These are phyloP conservation scores for Cephonodes hylas DNA, from an alignment of 2,888 invertebrate genomes.

Conservation along the genomic window DNA sequence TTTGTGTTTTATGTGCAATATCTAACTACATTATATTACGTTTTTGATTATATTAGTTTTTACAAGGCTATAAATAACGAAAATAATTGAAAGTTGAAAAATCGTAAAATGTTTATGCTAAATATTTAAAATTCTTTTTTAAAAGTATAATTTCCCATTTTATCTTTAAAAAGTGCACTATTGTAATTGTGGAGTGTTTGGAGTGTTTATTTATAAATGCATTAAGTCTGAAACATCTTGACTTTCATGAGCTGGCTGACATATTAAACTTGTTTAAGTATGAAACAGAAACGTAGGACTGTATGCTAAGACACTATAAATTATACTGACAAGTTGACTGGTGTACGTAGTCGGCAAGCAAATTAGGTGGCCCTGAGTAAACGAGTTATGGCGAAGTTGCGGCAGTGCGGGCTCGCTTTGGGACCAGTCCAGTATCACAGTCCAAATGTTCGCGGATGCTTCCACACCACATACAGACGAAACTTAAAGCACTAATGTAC, in stretches of 20 bases:
- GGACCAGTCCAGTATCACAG: constrained; percentile 42
- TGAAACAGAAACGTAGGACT: constrained; percentile 20
- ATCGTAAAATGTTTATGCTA: too few species aligned
- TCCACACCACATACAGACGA: neutral
- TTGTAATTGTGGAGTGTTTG: neutral
- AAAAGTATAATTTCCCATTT: too few species aligned
- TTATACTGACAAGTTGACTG: constrained; percentile 61
- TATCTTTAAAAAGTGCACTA: neutral
- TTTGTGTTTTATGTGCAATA: neutral
- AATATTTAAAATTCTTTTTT: too few species aligned
- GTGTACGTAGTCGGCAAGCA: constrained; percentile 60
- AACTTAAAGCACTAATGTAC: neutral
- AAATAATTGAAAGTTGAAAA: too few species aligned
- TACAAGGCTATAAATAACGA: too few species aligned
- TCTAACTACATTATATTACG: too few species aligned
- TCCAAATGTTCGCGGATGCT: constrained; percentile 30
- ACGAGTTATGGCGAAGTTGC: constrained; percentile 69
- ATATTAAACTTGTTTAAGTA: neutral
- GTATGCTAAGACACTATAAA: constrained; percentile 51
- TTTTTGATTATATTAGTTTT: too few species aligned
- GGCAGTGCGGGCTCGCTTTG: constrained; percentile 45
- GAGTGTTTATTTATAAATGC: neutral
- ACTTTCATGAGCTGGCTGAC: neutral
- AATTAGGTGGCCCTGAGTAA: constrained; percentile 69
- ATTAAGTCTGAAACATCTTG: neutral